phyloP scores from a whole-genome alignment of 2,113 vertebrate genomes.

The Phyllostomus hastatus region DNA sequence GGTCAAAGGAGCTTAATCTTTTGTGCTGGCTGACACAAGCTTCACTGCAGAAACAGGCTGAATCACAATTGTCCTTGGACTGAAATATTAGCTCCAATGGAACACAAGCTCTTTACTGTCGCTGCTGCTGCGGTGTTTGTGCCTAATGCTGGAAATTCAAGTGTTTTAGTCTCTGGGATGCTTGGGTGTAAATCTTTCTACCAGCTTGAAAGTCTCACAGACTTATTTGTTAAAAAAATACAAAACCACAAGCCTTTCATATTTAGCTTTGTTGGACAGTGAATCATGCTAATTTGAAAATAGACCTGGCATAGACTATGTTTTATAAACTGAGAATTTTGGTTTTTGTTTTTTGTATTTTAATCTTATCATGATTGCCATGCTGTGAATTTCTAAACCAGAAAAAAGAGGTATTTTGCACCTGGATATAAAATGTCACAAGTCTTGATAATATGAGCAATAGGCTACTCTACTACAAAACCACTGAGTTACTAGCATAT shows the following conservation, averaged over 20 bases:
- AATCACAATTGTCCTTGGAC: not conserved
- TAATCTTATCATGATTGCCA: not conserved
- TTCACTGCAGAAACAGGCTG: not conserved
- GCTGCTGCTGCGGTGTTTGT: not conserved
- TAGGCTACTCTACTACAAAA: not conserved
- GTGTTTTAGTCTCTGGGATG: not conserved
- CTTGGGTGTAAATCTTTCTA: not conserved
- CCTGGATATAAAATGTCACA: not conserved
- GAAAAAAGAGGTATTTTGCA: conserved; percentile 27
- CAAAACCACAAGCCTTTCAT: not conserved
- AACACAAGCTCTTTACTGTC: not conserved
- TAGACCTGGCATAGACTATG: not conserved
- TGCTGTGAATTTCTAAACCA: not conserved
- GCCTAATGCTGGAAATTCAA: not conserved
- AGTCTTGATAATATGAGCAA: not conserved
- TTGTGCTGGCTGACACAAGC: not conserved
- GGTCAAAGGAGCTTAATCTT: not conserved
- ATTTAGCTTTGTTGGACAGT: not conserved
- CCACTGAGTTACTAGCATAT: not conserved
- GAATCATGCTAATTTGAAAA: conserved; percentile 3
- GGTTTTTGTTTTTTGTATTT: not conserved
- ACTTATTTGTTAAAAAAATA: not conserved
- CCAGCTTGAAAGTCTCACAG: not conserved
- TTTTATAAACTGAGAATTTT: not conserved
- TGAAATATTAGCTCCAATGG: not conserved